phyloP scores from a whole-genome alignment of 2,888 invertebrate genomes.

The Scotopteryx bipunctaria region DNA sequence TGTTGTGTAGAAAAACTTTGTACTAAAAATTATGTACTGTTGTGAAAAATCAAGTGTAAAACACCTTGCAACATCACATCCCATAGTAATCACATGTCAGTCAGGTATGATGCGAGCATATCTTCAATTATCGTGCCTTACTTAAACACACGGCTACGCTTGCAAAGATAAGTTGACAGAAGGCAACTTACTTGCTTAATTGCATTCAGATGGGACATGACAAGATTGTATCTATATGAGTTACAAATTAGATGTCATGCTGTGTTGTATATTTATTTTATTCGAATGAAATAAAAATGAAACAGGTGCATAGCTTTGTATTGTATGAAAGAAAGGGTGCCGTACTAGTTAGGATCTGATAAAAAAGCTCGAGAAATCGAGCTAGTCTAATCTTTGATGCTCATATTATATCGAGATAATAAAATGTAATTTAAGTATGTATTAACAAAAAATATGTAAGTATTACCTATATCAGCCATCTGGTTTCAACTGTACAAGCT shows the following conservation, averaged over 20 bases:
- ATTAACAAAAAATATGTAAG: no score
- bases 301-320: no score
- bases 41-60: not conserved
- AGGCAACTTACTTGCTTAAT: slow-evolving; percentile 9
- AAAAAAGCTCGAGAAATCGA: no score
- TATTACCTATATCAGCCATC: no score
- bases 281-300: no score
- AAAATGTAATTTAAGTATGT: no score
- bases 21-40: not conserved
- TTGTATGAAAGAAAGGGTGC: no score
- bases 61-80: slow-evolving; percentile 11
- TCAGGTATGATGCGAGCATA: slow-evolving; percentile 73
- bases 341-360: no score
- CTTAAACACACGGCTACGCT: slow-evolving; percentile 76
- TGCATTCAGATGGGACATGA: not conserved
- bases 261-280: not conserved
- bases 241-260: slow-evolving; percentile 3
- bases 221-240: slow-evolving; percentile 17
- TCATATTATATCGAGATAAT: no score
- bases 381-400: no score
- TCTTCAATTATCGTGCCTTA: slow-evolving; percentile 83
- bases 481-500: no score
- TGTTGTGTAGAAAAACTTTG: no score
- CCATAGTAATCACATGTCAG: slow-evolving; percentile 67
- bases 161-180: slow-evolving; percentile 50